Evolutionary conservation across 2,113 vertebrate species (phyloP).

Genomic region (Geococcyx californianus): DNA sequence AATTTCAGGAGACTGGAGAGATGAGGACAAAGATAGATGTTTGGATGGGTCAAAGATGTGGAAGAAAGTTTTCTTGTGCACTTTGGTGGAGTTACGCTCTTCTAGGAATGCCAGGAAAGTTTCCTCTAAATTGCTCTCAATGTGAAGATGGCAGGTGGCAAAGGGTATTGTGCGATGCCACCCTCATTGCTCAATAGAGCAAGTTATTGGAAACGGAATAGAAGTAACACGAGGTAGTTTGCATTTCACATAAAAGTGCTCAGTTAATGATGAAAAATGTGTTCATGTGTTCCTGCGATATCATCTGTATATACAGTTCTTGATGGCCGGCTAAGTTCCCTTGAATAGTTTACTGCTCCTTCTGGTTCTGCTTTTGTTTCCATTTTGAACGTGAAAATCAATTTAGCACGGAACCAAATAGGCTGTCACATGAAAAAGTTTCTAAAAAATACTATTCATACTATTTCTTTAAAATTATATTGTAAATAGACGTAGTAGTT

Average conservation of each 20-base stretch:
- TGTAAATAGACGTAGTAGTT: background rate
- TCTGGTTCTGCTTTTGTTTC: constrained; percentile 1
- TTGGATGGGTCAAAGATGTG: background rate
- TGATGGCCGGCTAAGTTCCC: background rate
- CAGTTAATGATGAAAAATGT: constrained; percentile 6
- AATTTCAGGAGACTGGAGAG: background rate
- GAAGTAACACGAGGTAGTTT: background rate
- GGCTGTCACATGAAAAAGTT: background rate
- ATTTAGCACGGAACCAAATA: background rate
- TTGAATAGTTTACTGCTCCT: background rate
- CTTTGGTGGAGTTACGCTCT: background rate
- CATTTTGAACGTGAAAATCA: background rate
- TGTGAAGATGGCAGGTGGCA: background rate
- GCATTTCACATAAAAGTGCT: background rate
- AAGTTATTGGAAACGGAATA: background rate
- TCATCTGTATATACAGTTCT: background rate
- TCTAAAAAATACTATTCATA: background rate
- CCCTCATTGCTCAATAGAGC: background rate
- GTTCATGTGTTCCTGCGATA: background rate
- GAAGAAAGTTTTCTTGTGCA: background rate
- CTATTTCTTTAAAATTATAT: background rate
- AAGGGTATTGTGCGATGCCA: background rate
- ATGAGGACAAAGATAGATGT: background rate
- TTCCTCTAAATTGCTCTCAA: background rate
- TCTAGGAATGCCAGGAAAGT: background rate